Conservation (phyloP, 2,888 invertebrate species). For the Hylaea fasciaria region DNA sequence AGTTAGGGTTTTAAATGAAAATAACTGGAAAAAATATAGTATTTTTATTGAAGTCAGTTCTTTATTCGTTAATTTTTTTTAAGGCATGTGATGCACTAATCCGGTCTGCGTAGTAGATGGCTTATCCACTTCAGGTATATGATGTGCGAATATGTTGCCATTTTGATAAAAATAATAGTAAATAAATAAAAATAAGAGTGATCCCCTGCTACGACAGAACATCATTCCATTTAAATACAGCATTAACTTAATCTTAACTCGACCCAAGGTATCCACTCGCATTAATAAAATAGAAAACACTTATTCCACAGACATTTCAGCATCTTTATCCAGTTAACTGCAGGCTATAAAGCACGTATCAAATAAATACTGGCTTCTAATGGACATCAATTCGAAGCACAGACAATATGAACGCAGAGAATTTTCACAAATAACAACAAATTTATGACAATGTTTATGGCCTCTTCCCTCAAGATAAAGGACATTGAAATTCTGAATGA, state of each 20-base stretch:
- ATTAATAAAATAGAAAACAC: slow-evolving; percentile 27
- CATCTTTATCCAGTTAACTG: slow-evolving; percentile 34
- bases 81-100: no score
- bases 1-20: no score
- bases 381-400: slow-evolving; percentile 42
- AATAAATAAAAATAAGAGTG: no score
- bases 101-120: no score
- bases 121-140: no score
- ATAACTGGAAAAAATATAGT: no score
- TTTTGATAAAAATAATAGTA: no score
- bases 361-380: slow-evolving; percentile 41
- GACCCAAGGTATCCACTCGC: slow-evolving; percentile 6
- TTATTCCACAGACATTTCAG: slow-evolving; percentile 22
- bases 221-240: background rate
- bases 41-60: no score
- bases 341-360: slow-evolving; percentile 40
- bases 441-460: slow-evolving; percentile 77
- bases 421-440: slow-evolving; percentile 71
- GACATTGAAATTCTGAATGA: slow-evolving; percentile 75
- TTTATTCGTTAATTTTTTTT: no score
- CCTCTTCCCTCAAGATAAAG: slow-evolving; percentile 70
- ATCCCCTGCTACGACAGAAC: background rate
- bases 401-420: slow-evolving; percentile 44
- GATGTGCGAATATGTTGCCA: no score
- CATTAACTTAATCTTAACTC: slow-evolving; percentile 16